phyloP scores from a whole-genome alignment of 1,140 invertebrate species.

The Centruroides vittatus region DNA sequence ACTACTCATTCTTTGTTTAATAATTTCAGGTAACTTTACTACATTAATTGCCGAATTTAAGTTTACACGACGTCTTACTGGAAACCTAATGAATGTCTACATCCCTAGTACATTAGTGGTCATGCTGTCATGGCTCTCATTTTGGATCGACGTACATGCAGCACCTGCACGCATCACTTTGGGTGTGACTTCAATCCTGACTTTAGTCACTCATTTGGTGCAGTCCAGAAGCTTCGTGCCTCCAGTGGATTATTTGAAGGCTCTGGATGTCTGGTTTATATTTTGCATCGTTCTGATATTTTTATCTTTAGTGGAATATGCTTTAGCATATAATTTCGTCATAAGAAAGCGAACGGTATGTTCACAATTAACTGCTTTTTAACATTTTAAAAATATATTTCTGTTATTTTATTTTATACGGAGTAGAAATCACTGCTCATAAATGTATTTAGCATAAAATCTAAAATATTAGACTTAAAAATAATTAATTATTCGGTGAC shows the following conservation, averaged over 20 bases:
- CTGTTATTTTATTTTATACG: too few relatives aligned
- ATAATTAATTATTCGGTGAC: too few relatives aligned
- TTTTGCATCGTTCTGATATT: conserved; percentile 34
- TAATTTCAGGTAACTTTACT: conserved; percentile 10
- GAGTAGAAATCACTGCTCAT: too few relatives aligned
- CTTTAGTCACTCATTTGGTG: conserved; percentile 30
- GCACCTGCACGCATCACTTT: conserved; percentile 43
- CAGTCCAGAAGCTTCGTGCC: conserved; percentile 12
- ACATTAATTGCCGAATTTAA: conserved; percentile 13
- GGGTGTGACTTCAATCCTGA: conserved; percentile 42
- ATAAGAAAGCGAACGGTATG: neutral
- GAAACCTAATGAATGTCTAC: conserved; percentile 27
- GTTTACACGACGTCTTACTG: conserved; percentile 2
- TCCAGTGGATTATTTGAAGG: conserved; percentile 36
- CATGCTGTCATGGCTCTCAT: conserved; percentile 47
- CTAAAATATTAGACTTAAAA: too few relatives aligned
- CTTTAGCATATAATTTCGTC: conserved; percentile 27
- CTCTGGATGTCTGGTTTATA: conserved; percentile 37
- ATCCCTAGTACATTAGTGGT: conserved; percentile 48
- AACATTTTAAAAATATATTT: too few relatives aligned
- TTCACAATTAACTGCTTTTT: too few relatives aligned
- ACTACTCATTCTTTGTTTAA: too few relatives aligned
- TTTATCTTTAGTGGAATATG: conserved; percentile 30
- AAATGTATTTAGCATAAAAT: too few relatives aligned
- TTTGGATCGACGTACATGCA: conserved; percentile 48